Conservation (phyloP, 1,140 invertebrate genomes). For the Panonychus citri region DNA sequence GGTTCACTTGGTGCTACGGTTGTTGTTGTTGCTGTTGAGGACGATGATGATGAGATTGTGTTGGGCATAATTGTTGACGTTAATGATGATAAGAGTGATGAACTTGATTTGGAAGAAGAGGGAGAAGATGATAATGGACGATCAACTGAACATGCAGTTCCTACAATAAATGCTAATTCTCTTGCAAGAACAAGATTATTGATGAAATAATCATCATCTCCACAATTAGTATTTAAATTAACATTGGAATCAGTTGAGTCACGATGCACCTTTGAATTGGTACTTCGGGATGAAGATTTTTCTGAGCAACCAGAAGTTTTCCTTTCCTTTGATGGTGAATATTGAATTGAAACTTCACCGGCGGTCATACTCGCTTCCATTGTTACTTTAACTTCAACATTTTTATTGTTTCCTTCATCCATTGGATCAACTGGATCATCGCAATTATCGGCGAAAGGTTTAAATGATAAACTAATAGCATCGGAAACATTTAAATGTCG, state of each 20-base stretch:
- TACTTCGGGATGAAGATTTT: too few relatives aligned
- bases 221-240: neutral
- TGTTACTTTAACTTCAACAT: neutral
- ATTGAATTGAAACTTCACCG: neutral
- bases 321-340: neutral
- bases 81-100: too few relatives aligned
- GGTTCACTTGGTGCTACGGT: neutral
- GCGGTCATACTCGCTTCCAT: neutral
- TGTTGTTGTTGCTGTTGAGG: too few relatives aligned
- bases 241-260: too few relatives aligned
- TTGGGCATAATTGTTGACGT: too few relatives aligned
- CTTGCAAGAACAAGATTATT: constrained; percentile 7
- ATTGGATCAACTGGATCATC: neutral
- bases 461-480: neutral
- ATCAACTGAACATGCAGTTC: neutral
- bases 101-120: too few relatives aligned
- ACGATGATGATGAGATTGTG: too few relatives aligned
- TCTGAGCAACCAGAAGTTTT: too few relatives aligned
- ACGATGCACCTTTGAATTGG: neutral
- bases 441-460: too few relatives aligned
- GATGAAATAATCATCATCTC: constrained; percentile 8
- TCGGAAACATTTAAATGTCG: neutral
- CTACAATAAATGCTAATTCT: constrained; percentile 12
- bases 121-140: too few relatives aligned
- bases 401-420: neutral